These are phyloP conservation scores for Microcebus lehilahytsara DNA, from an alignment of 2,113 vertebrate genomes.

Conservation along the genomic window DNA sequence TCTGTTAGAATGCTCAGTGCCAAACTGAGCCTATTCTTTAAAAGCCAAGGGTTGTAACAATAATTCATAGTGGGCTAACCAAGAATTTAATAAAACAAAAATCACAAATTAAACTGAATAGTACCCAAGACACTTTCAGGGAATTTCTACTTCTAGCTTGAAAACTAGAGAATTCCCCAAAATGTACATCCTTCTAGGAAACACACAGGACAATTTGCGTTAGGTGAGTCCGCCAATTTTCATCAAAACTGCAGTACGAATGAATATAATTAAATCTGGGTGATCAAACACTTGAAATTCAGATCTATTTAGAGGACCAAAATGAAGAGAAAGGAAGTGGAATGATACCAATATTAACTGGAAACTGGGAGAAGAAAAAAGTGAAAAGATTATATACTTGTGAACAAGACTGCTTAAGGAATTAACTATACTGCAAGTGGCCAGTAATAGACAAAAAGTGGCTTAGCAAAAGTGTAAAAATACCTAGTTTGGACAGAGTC, in stretches of 20 bases:
- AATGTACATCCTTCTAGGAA: constrained; percentile 7
- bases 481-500: not conserved
- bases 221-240: not conserved
- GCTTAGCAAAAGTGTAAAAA: not conserved
- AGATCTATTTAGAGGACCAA: not conserved
- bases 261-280: constrained; percentile 1
- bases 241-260: not conserved
- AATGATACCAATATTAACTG: not conserved
- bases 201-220: not conserved
- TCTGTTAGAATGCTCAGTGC: not conserved
- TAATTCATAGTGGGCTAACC: not conserved
- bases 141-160: not conserved
- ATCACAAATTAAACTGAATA: not conserved
- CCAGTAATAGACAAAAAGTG: not conserved
- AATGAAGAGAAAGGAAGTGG: not conserved
- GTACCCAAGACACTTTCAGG: not conserved
- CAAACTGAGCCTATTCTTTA: constrained; percentile 7
- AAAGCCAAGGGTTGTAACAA: not conserved
- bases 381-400: not conserved
- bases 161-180: not conserved
- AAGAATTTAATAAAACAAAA: constrained; percentile 20
- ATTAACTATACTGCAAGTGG: not conserved
- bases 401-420: not conserved
- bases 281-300: constrained; percentile 10
- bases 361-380: not conserved